phyloP scores from a whole-genome alignment of 2,113 vertebrate genomes.

The Cygnus atratus region DNA sequence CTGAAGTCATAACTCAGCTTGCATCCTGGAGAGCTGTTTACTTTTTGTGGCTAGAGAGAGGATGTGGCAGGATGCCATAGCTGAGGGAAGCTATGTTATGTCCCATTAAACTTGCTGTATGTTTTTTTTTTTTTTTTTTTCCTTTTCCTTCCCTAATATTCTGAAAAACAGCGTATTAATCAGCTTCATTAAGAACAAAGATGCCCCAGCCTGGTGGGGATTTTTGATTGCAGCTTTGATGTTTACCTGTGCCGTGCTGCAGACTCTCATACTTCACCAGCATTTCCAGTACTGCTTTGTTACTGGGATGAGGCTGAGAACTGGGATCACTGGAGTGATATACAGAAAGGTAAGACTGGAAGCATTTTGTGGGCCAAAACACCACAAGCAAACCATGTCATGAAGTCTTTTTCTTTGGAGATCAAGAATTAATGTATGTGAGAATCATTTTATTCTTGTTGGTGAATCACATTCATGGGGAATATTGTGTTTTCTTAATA shows the following conservation, averaged over 20 bases:
- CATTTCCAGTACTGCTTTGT: constrained; percentile 90
- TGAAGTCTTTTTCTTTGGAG: neutral
- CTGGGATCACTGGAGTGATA: constrained; percentile 86
- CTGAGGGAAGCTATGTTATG: neutral
- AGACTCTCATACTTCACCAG: constrained; percentile 89
- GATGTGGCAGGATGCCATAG: constrained; percentile 5
- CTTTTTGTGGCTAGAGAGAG: neutral
- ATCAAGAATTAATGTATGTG: neutral
- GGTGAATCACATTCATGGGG: neutral
- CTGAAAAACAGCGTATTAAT: constrained; percentile 84
- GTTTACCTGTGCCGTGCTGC: constrained; percentile 86
- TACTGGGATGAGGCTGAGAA: constrained; percentile 88
- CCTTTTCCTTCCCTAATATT: neutral
- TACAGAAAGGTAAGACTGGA: constrained; percentile 89
- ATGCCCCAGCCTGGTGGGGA: constrained; percentile 90
- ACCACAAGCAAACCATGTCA: neutral
- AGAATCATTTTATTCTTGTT: neutral
- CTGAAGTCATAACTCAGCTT: neutral
- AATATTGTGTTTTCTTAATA: neutral
- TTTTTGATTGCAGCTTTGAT: constrained; percentile 89
- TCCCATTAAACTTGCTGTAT: constrained; percentile 28
- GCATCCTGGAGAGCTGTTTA: constrained; percentile 26
- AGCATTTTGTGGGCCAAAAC: neutral
- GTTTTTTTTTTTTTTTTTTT: constrained; percentile 30
- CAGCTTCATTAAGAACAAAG: constrained; percentile 81